A percentile compares a stretch with the other conserved stretches of the same genome.
phyloP scores from a whole-genome alignment of 2,113 vertebrate species.

The Oryzias melastigma region DNA sequence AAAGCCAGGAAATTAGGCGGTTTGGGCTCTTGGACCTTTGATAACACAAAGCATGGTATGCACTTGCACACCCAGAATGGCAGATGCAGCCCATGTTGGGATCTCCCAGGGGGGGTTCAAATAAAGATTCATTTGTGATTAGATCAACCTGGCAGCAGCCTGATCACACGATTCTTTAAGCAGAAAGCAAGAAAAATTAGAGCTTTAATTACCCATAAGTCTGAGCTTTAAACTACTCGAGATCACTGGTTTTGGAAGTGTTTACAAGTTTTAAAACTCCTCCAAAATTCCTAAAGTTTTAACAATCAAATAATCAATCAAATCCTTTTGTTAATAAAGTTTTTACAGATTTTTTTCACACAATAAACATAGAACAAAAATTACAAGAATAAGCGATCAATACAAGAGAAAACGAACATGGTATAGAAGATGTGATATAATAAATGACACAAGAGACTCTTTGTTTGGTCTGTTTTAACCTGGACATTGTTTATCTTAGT shows the following conservation, averaged over 20 bases:
- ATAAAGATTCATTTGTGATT: slow-evolving; percentile 33
- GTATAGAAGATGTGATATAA: no score
- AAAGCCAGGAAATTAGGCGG: slow-evolving; percentile 47
- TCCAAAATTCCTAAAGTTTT: neutral
- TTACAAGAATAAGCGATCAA: no score
- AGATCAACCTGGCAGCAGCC: slow-evolving; percentile 36
- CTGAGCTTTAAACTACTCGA: neutral
- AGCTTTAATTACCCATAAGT: neutral
- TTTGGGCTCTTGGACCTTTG: slow-evolving; percentile 26
- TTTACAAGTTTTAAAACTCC: neutral
- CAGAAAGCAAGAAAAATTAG: slow-evolving; percentile 23
- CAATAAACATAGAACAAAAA: no score
- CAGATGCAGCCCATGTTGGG: slow-evolving; percentile 19
- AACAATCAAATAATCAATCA: no score
- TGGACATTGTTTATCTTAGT: no score
- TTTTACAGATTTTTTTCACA: no score
- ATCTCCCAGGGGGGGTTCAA: slow-evolving; percentile 33
- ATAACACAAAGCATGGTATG: slow-evolving; percentile 63
- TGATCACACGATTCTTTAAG: slow-evolving; percentile 13
- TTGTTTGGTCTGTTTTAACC: no score
- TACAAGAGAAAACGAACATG: no score
- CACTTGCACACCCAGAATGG: slow-evolving; percentile 42
- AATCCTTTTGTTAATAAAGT: no score
- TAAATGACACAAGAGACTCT: no score
- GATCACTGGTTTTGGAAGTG: neutral